Conservation (phyloP, 2,113 vertebrate genomes). For the Grantiella picta region DNA sequence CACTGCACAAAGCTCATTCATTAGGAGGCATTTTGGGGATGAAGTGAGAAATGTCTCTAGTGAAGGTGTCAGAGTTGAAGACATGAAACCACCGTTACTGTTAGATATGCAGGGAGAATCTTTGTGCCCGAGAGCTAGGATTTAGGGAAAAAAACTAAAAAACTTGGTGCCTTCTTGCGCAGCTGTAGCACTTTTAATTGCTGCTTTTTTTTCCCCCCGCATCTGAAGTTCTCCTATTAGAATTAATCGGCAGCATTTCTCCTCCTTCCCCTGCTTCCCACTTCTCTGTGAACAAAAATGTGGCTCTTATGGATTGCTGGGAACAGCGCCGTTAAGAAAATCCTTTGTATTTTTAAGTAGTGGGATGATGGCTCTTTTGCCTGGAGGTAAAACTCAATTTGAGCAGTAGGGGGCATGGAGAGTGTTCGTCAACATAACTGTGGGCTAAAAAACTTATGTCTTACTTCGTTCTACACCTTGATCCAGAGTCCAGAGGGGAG, state of each 20-base stretch:
- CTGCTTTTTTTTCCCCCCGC: neutral
- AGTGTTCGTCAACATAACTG: neutral
- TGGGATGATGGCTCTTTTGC: neutral
- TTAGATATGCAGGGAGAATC: neutral
- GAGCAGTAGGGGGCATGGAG: conserved; percentile 35
- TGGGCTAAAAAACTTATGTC: neutral
- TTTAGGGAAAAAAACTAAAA: neutral
- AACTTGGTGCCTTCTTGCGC: neutral
- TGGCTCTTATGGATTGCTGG: neutral
- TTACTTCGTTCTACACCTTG: neutral
- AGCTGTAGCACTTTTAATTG: neutral
- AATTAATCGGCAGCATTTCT: neutral
- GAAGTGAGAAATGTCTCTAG: neutral
- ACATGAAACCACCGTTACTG: neutral
- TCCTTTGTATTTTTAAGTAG: neutral
- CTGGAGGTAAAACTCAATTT: conserved; percentile 20
- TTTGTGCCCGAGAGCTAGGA: neutral
- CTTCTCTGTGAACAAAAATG: neutral
- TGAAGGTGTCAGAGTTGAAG: neutral
- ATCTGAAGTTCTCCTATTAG: neutral
- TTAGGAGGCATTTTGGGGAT: neutral
- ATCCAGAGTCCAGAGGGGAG: neutral
- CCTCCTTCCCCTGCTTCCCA: neutral
- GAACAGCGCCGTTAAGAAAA: neutral
- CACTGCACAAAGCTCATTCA: neutral